These are phyloP conservation scores for Cricetomys ansorgei DNA, from an alignment of 2,113 vertebrate genomes.

Conservation along the genomic window DNA sequence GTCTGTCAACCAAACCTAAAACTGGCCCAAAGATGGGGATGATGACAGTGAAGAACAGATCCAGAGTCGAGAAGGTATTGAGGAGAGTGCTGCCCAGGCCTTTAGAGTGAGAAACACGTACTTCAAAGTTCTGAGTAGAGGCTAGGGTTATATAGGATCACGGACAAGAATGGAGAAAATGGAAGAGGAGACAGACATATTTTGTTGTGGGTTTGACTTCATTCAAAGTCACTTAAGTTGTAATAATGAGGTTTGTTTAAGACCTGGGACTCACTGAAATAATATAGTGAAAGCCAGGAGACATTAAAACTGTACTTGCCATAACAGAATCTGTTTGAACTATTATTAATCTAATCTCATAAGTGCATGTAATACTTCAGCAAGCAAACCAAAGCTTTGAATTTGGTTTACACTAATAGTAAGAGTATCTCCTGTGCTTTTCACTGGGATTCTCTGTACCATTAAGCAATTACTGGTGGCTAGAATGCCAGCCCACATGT, in stretches of 20 bases:
- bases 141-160: neutral
- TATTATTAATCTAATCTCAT: constrained; percentile 87
- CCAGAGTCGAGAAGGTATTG: neutral
- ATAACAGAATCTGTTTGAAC: constrained; percentile 81
- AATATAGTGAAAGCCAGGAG: constrained; percentile 80
- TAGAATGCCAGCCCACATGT: constrained; percentile 75
- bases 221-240: constrained; percentile 70
- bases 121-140: neutral
- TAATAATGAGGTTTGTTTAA: constrained; percentile 83
- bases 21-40: rapidly evolving
- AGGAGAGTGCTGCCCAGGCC: too few relatives aligned
- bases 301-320: constrained; percentile 79
- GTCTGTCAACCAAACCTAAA: neutral
- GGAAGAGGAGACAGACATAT: constrained; percentile 24
- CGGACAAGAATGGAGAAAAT: neutral
- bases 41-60: too few relatives aligned
- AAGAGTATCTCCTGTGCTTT: constrained; percentile 83
- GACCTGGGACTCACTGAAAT: constrained; percentile 79
- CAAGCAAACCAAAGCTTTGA: constrained; percentile 82
- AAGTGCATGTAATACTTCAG: constrained; percentile 83
- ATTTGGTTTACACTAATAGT: constrained; percentile 82
- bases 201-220: constrained; percentile 59
- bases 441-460: constrained; percentile 74
- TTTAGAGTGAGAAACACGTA: neutral
- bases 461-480: constrained; percentile 84